Evolutionary conservation across 2,113 vertebrate genomes (phyloP).

Genomic region (Malurus elegans): DNA sequence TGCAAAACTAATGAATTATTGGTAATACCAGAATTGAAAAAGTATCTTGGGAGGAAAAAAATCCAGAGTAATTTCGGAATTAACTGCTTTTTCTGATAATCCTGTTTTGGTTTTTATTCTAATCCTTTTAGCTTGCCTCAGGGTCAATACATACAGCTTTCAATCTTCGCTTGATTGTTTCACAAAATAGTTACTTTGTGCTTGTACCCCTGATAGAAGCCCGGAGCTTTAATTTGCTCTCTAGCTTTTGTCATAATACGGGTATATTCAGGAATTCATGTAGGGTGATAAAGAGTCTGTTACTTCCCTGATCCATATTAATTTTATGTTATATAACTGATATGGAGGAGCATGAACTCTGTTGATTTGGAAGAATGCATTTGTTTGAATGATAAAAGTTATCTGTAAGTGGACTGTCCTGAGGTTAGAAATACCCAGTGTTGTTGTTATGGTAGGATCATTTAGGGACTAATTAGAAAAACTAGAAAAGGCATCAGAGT

Average conservation of each 20-base stretch:
- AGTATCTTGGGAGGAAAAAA: not conserved
- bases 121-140: not conserved
- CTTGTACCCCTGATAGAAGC: not conserved
- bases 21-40: not conserved
- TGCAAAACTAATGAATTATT: not conserved
- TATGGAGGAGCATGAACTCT: not conserved
- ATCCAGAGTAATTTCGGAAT: accelerated
- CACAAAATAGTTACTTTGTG: not conserved
- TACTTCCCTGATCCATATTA: not conserved
- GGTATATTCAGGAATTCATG: not conserved
- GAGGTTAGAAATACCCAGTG: not conserved
- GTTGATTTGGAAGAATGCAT: not conserved
- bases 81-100: not conserved
- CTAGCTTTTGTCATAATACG: not conserved
- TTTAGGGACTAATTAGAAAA: not conserved
- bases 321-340: not conserved
- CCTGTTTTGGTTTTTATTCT: not conserved
- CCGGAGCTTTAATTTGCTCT: not conserved
- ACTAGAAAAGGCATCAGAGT: not conserved
- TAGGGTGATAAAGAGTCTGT: not conserved
- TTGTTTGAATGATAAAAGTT: not conserved
- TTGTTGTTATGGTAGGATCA: not conserved
- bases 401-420: not conserved
- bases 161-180: not conserved
- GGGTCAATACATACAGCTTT: not conserved